Percentiles rank a stretch among this genome's conserved stretches.
Conservation (phyloP, 2,113 vertebrate genomes). For the Aramus guarauna region DNA sequence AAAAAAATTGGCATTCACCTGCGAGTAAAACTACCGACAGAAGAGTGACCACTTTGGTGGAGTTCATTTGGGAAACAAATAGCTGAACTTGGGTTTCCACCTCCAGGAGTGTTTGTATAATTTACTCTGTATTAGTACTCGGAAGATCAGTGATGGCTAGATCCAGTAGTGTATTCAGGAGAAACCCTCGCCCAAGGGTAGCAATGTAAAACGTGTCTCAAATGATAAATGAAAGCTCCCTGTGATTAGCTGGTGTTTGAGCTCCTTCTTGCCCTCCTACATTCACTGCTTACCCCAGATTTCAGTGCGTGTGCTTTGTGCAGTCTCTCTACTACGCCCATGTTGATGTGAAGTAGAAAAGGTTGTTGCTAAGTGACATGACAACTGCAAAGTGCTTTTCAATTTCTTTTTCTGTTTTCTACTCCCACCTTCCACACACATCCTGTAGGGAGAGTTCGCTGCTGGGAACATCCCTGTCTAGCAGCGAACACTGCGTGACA, state of each 20-base stretch:
- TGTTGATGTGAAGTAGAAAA: not conserved
- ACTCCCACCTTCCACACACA: conserved; percentile 48
- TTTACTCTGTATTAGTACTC: not conserved
- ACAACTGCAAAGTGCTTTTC: conserved; percentile 48
- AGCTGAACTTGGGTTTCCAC: not conserved
- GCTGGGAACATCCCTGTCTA: not conserved
- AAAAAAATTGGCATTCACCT: not conserved
- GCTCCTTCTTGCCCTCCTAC: not conserved
- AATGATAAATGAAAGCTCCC: not conserved
- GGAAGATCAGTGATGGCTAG: not conserved
- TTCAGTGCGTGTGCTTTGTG: not conserved
- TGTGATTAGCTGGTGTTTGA: not conserved
- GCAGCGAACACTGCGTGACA: not conserved
- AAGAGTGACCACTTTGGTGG: not conserved
- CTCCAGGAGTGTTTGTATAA: not conserved
- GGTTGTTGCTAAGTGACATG: conserved; percentile 48
- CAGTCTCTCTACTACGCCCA: not conserved
- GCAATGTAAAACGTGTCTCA: fast-evolving
- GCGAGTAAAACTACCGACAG: not conserved
- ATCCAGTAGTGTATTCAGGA: not conserved
- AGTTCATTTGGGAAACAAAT: not conserved
- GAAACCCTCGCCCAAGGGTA: not conserved
- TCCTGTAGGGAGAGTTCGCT: not conserved
- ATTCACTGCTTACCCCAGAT: not conserved
- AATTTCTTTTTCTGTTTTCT: conserved; percentile 39